Base-by-base conservation (phyloP, 2,888 invertebrate species). In the Drosophila helvetica region DNA sequence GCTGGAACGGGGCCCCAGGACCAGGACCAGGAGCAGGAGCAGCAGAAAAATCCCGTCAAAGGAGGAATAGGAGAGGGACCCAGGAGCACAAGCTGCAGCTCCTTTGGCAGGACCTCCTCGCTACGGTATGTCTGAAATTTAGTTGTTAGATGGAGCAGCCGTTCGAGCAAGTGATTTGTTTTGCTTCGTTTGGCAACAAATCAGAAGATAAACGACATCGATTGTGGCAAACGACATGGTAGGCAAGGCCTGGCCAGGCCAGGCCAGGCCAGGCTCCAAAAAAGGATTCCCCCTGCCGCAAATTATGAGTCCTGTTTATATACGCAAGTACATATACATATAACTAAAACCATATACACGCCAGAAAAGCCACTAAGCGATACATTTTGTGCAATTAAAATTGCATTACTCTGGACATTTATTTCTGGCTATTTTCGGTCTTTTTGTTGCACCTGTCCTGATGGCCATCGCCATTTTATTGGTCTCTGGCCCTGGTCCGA, bases 131-230 rank as follows among this genome's bases (percentile, higher is more conserved):
- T 52, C 42, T 27, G 50, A 22, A 72, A 72, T 72, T 71, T 77
- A 65, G 86, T 74, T 83, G 84, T 78, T 69, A 77, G 81, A 79
- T 77, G 68, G 48, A 65, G 69, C 48, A 75, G 64, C 71, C 86
- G 74, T 58, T 82, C 78, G 80, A 75, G 80, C 86, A 84, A 86
- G 83, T 83, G 83, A 83, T 83, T 83, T 83, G 83, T 86, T 83
- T 83, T 86, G 83, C 57, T 84, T 83, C 83, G 83, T 86, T 83
- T 78, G 85, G 86, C 80, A 83, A 83, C 83, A 83, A 83, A 83
- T 83, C 83, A 86, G 82, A 84, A 86, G 83, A 83, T 86, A 83
- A 83, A 83, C 86, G 83, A 81, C 83, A 81, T 86, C 86, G 85
- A 83, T 83, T 83, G 83, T 61, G 86, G 79, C 79, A 73, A 86